Percentiles rank a stretch among this genome's conserved stretches.
phyloP scores from a whole-genome alignment of 2,888 invertebrate species.

The Drosophila meridionalis region DNA sequence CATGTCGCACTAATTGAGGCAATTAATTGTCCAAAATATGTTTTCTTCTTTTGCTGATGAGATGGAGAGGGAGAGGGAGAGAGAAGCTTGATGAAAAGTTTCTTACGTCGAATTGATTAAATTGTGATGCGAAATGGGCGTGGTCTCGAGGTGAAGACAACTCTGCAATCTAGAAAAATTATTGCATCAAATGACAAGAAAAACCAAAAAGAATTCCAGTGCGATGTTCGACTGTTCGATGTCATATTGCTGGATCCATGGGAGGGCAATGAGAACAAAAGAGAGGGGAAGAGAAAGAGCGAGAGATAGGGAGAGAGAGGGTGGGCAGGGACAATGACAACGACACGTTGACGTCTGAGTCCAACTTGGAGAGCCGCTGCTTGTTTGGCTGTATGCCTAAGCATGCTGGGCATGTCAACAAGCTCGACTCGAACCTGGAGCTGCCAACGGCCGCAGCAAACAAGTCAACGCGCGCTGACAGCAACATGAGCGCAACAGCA shows the following conservation, averaged over 20 bases:
- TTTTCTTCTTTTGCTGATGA: not conserved
- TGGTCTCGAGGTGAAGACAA: not conserved
- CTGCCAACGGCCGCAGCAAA: constrained; percentile 53
- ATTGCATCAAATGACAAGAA: constrained; percentile 42
- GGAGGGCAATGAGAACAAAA: not conserved
- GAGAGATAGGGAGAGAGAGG: not conserved
- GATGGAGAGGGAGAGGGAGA: not conserved
- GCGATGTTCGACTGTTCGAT: constrained; percentile 10
- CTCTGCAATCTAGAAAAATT: constrained; percentile 37
- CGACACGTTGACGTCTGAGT: constrained; percentile 75
- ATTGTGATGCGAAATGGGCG: constrained; percentile 39
- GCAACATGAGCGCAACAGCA: constrained; percentile 78
- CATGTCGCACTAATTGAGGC: constrained; percentile 74
- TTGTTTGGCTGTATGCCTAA: constrained; percentile 64
- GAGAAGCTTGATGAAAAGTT: constrained; percentile 32
- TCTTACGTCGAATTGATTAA: constrained; percentile 45
- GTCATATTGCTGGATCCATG: constrained; percentile 10
- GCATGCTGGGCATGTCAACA: constrained; percentile 83
- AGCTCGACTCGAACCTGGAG: constrained; percentile 44
- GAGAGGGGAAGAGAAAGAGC: not conserved
- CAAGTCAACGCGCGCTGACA: constrained; percentile 77
- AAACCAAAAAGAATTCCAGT: constrained; percentile 16
- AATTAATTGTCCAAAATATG: constrained; percentile 69
- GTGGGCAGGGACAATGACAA: constrained; percentile 28
- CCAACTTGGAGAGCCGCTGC: constrained; percentile 36